Conservation (phyloP, 2,888 invertebrate genomes). For the Andrena marginata region DNA sequence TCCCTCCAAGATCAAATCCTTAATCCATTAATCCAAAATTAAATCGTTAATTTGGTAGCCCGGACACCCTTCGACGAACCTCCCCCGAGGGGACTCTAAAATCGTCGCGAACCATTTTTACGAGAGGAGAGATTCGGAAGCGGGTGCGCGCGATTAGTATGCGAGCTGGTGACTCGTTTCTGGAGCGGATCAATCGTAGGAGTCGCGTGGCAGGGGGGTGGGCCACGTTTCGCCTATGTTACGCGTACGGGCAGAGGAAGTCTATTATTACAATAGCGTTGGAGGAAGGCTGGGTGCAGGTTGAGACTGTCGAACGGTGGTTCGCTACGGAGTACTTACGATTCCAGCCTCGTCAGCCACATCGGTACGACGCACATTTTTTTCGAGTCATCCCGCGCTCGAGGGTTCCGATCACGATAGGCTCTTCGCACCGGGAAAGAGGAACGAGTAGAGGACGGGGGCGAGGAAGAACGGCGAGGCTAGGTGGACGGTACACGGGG, state of each 20-base stretch:
- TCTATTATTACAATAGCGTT: neutral
- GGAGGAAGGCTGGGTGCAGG: neutral
- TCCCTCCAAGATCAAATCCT: too few relatives aligned
- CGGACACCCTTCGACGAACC: neutral
- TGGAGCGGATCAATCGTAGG: slow-evolving; percentile 45
- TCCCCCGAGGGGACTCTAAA: neutral
- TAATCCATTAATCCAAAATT: too few relatives aligned
- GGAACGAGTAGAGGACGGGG: slow-evolving; percentile 15
- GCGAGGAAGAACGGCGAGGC: neutral
- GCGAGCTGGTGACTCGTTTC: neutral
- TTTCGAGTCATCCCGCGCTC: slow-evolving; percentile 78
- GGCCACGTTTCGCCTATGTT: slow-evolving; percentile 2
- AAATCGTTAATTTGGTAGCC: too few relatives aligned
- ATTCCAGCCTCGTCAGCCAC: slow-evolving; percentile 83
- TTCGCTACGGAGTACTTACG: slow-evolving; percentile 76
- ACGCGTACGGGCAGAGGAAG: too few relatives aligned
- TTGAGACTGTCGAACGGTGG: neutral
- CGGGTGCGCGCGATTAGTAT: neutral
- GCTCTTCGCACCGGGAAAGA: slow-evolving; percentile 21
- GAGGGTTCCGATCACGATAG: neutral
- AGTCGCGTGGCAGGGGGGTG: slow-evolving; percentile 33
- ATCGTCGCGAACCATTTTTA: neutral
- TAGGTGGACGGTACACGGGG: slow-evolving; percentile 10
- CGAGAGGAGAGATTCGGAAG: neutral
- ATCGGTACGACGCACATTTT: slow-evolving; percentile 80